A percentile compares a stretch with the other conserved stretches of the same genome.
These are phyloP conservation scores for Danio rerio DNA, from an alignment of 2,113 vertebrate genomes.

Conservation along the genomic window GRCz12tu NC_133191.1:11089001-11089500, in stretches of 20 bases:
- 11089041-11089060: too few species aligned
- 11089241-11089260: background rate
- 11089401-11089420: background rate
- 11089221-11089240: background rate
- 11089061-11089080: too few species aligned
- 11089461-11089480: slow-evolving; percentile 9
- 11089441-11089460: too few species aligned
- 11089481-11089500: background rate
- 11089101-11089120: background rate
- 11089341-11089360: background rate
- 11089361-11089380: background rate
- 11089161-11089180: slow-evolving; percentile 1
- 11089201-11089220: background rate
- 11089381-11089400: background rate
- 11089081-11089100: background rate
- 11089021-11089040: too few species aligned
- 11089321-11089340: background rate
- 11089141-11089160: background rate
- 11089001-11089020: too few species aligned
- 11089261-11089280: background rate
- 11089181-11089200: background rate
- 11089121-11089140: background rate
- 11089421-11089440: background rate
- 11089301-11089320: background rate
- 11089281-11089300: slow-evolving; percentile 1